Conservation (phyloP, 2,888 invertebrate genomes). For the Drosophila buzzatii region DNA sequence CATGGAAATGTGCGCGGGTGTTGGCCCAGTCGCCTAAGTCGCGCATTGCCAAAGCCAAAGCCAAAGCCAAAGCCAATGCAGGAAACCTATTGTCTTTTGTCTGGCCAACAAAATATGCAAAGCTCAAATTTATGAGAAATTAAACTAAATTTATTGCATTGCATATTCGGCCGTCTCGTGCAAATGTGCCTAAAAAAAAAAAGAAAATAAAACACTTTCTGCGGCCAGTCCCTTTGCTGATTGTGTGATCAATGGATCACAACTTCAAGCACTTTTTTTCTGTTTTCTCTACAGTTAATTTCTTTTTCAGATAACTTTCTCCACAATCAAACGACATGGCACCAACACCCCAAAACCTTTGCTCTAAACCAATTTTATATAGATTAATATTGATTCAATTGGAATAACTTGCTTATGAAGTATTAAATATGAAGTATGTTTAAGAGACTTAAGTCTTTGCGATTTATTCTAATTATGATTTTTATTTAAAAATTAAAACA, state of each 20-base stretch:
- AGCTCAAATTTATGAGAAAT: conserved; percentile 84
- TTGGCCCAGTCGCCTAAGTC: conserved; percentile 62
- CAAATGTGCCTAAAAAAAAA: conserved; percentile 13
- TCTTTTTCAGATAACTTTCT: conserved; percentile 63
- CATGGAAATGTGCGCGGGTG: conserved; percentile 81
- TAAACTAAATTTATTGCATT: conserved; percentile 83
- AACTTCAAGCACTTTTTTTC: conserved; percentile 41
- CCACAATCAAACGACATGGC: conserved; percentile 14
- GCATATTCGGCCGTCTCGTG: conserved; percentile 60
- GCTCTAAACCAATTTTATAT: conserved; percentile 16
- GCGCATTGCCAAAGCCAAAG: conserved; percentile 28
- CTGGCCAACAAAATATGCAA: conserved; percentile 77
- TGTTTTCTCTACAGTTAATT: not conserved
- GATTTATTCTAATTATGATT: no score
- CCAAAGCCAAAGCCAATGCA: conserved; percentile 31
- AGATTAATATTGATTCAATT: not conserved
- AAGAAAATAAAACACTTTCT: conserved; percentile 59
- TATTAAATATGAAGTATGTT: no score
- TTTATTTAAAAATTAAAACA: no score
- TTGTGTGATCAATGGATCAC: conserved; percentile 71
- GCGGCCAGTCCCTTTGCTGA: conserved; percentile 48
- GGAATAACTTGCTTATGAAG: not conserved
- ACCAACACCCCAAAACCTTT: conserved; percentile 26
- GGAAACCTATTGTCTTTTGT: conserved; percentile 71
- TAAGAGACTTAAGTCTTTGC: no score